Evolutionary conservation across 2,113 vertebrate species (phyloP), one percentile per base, ranked within the genome.

Genomic region (Polypterus senegalus): DNA sequence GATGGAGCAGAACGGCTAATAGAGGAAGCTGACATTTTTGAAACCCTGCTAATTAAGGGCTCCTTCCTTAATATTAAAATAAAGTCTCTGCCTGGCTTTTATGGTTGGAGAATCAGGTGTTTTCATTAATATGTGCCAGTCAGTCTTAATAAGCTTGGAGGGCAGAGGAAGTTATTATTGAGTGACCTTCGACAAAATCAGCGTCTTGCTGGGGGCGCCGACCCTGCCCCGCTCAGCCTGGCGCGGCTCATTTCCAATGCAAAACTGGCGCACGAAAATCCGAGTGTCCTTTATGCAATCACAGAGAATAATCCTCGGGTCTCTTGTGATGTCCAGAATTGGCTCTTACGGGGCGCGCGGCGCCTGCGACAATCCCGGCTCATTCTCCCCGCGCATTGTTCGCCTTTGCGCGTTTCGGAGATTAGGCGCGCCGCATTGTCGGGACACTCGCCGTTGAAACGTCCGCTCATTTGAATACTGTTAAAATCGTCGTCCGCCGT

Each of bases 41-140:
- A 87, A 91, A 85, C 85, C 86, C 82, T 82, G 81, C 83, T 90
- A 89, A 89, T 89, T 88, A 91, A 91, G 80, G 85, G 81, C 87
- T 89, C 83, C 85, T 86, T 86, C 79, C 85, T 87, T 88, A 88
- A 88, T 86, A 83, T 86, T 83, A 86, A 87, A 85, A 87, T 89
- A 87, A 89, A 85, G 81, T 85, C 85, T 84, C 85, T 84, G 83
- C 83, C 82, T 85, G 81, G 83, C 79, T 82, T 88, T 84, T 88
- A 86, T 88, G 84, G 85, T 89, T 89, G 86, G 84, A 86, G 82
- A 89, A 89, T 89, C 82, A 87, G 86, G 86, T 89, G 86, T 87
- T 91, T 88, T 88, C 86, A 90, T 90, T 89, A 91, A 91, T 91
- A 84, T 83, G 79, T 88, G 85, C 88, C 87, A 88, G 87, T 91